Evolutionary conservation across 2,888 invertebrate species (phyloP).

Genomic region (Xestobium rufovillosum): DNA sequence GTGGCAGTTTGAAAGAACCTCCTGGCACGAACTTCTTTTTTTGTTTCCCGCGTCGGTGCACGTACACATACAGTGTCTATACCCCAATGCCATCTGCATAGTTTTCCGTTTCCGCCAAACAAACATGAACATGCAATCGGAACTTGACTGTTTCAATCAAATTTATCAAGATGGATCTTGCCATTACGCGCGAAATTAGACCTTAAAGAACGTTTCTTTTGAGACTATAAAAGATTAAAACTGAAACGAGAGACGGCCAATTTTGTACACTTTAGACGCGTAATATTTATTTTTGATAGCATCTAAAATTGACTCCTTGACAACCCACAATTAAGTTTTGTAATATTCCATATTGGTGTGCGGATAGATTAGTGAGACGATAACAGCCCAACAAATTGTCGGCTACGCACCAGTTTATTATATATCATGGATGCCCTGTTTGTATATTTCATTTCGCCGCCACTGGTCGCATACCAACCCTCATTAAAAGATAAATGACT

Average conservation of each 20-base stretch:
- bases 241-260: conserved; percentile 30
- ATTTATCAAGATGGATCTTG: conserved; percentile 42
- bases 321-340: conserved; percentile 43
- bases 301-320: conserved; percentile 46
- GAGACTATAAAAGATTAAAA: no score
- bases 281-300: conserved; percentile 46
- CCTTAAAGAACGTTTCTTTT: conserved; percentile 31
- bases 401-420: neutral
- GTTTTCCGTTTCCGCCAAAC: conserved; percentile 42
- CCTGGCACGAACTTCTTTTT: no score
- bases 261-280: conserved; percentile 40
- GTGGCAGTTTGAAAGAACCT: no score
- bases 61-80: conserved; percentile 42
- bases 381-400: neutral
- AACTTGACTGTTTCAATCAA: conserved; percentile 44
- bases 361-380: no score
- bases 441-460: no score
- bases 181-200: conserved; percentile 30
- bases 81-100: conserved; percentile 44
- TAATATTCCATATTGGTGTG: conserved; percentile 43
- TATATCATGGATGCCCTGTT: no score
- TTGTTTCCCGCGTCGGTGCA: conserved; percentile 39
- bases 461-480: no score
- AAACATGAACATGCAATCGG: conserved; percentile 43
- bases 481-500: conserved; percentile 43